Evolutionary conservation across 2,113 vertebrate genomes (phyloP).

Genomic region (Corynorhinus townsendii): DNA sequence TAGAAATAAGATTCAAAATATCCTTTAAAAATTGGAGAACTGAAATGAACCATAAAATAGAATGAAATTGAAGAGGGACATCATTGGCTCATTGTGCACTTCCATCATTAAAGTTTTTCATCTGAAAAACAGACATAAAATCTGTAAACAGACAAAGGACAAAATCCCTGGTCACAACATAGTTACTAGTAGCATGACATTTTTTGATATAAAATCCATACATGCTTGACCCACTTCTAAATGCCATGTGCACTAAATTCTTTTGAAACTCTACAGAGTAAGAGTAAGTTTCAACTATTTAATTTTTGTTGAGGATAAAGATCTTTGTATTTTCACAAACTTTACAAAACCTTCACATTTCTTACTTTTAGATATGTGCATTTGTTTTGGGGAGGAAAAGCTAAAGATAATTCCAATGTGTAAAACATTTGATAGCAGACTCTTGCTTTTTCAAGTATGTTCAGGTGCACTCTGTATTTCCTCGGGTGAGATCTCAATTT

Average conservation of each 20-base stretch:
- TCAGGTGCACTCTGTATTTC: not conserved
- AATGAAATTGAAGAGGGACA: constrained; percentile 31
- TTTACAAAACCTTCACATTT: constrained; percentile 16
- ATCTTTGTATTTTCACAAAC: not conserved
- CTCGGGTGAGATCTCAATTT: not conserved
- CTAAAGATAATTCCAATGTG: not conserved
- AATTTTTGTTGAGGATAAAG: constrained; percentile 15
- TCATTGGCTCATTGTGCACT: not conserved
- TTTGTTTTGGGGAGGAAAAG: not conserved
- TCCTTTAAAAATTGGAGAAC: constrained; percentile 36
- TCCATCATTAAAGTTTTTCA: constrained; percentile 18
- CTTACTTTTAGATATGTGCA: not conserved
- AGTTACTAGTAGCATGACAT: constrained; percentile 2
- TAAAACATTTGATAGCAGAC: not conserved
- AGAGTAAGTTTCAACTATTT: constrained; percentile 6
- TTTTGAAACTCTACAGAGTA: not conserved
- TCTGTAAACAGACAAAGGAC: constrained; percentile 38
- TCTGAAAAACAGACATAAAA: not conserved
- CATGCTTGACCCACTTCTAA: not conserved
- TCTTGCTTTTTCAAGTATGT: not conserved
- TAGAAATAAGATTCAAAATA: constrained; percentile 1
- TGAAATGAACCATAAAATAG: constrained; percentile 33
- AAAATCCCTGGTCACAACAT: not conserved
- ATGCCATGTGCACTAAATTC: not conserved
- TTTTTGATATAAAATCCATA: constrained; percentile 13